A percentile compares a stretch with the other conserved stretches of the same genome.
Conservation (phyloP, 37 sponge, comb jelly and placozoan species). For the Mnemiopsis leidyi region DNA sequence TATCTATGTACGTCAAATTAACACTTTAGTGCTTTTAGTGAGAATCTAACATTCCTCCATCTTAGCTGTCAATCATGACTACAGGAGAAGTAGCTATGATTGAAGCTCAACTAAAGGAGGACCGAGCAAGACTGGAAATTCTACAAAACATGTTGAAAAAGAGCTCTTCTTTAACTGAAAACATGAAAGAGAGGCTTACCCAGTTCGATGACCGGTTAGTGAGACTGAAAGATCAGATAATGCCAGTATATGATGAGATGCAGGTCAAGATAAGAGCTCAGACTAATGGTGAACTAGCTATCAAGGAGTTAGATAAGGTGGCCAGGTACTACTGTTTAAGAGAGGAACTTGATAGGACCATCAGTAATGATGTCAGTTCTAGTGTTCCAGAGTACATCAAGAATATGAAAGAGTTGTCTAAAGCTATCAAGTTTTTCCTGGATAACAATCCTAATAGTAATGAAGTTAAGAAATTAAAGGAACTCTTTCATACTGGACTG, state of each 20-base stretch:
- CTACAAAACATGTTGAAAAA: slow-evolving; percentile 13
- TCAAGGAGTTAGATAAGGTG: slow-evolving; percentile 18
- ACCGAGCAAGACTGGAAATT: slow-evolving; percentile 5
- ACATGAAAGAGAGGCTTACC: slow-evolving; percentile 11
- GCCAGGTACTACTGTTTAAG: slow-evolving; percentile 35
- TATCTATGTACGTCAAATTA: too few relatives aligned
- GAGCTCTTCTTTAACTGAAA: not conserved
- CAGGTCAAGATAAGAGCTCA: slow-evolving; percentile 36
- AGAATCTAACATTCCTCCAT: too few relatives aligned
- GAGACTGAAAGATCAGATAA: not conserved
- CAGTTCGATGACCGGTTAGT: slow-evolving; percentile 42
- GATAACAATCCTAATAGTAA: slow-evolving; percentile 28
- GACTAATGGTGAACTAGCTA: not conserved
- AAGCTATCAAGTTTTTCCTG: slow-evolving; percentile 5
- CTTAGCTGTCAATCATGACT: not conserved
- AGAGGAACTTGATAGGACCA: slow-evolving; percentile 20
- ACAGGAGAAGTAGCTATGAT: slow-evolving; percentile 45
- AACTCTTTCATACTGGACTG: not conserved
- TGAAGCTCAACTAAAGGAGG: slow-evolving; percentile 21
- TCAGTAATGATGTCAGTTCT: not conserved
- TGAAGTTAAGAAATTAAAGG: slow-evolving; percentile 1
- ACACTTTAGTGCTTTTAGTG: too few relatives aligned
- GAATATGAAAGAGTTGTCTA: slow-evolving; percentile 6
- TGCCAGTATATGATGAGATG: slow-evolving; percentile 51
- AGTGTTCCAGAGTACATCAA: slow-evolving; percentile 17